These are phyloP conservation scores for Elymnias hypermnestra DNA, from an alignment of 1,140 invertebrate species.

Conservation along the genomic window DNA sequence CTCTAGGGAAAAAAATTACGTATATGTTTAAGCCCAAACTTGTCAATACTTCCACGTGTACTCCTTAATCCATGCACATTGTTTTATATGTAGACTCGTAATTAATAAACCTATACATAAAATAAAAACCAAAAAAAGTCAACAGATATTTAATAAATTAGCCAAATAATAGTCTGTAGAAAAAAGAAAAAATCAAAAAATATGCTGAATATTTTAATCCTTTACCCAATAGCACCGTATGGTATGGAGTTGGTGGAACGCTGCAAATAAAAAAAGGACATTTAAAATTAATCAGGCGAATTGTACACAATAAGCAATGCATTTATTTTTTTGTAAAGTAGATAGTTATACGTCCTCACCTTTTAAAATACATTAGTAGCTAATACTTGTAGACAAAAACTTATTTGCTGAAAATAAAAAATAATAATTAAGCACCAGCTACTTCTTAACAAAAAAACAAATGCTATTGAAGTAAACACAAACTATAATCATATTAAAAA, in stretches of 20 bases:
- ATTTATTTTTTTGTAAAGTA: slow-evolving; percentile 5
- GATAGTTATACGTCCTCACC: slow-evolving; percentile 22
- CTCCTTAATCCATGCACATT: too few relatives aligned
- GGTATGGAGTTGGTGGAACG: slow-evolving; percentile 34
- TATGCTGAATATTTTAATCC: slow-evolving; percentile 55
- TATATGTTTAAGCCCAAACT: not conserved
- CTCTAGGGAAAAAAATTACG: too few relatives aligned
- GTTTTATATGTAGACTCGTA: too few relatives aligned
- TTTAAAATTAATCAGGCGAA: not conserved
- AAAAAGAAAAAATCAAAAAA: slow-evolving; percentile 55
- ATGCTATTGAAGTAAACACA: not conserved
- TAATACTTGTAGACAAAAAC: slow-evolving; percentile 17
- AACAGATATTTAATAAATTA: slow-evolving; percentile 17
- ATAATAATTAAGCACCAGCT: slow-evolving; percentile 18
- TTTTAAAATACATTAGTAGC: slow-evolving; percentile 14
- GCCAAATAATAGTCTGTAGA: slow-evolving; percentile 53
- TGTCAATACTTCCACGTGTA: not conserved
- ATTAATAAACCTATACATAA: too few relatives aligned
- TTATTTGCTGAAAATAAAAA: slow-evolving; percentile 44
- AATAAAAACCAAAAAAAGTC: not conserved
- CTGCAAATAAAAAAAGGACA: slow-evolving; percentile 36
- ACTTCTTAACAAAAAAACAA: slow-evolving; percentile 3
- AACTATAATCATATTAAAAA: not conserved
- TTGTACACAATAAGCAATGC: not conserved
- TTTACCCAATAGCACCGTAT: slow-evolving; percentile 35